Evolutionary conservation across 2,113 vertebrate species (phyloP).

Genomic region (Muntiacus muntjak): DNA sequence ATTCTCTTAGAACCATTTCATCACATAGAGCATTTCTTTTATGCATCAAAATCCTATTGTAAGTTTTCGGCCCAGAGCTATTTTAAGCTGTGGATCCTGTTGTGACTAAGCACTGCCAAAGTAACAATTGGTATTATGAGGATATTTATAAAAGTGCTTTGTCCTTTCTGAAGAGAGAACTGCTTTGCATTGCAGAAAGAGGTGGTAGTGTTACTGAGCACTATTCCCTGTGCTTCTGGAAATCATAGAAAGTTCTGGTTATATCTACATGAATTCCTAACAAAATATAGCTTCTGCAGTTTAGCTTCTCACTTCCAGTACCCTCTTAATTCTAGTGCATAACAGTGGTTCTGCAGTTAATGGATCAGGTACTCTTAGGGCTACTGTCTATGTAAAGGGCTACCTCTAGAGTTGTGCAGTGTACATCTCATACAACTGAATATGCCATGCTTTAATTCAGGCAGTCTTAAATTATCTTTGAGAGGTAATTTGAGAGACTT

Average conservation of each 20-base stretch:
- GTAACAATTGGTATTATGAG: constrained; percentile 17
- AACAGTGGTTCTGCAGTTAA: not conserved
- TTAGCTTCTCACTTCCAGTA: not conserved
- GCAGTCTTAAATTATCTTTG: not conserved
- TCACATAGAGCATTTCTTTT: not conserved
- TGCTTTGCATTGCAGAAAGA: not conserved
- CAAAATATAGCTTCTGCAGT: not conserved
- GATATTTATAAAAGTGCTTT: constrained; percentile 14
- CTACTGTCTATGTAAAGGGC: not conserved
- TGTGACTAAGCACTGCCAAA: constrained; percentile 33
- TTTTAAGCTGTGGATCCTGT: constrained; percentile 44
- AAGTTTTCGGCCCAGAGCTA: constrained; percentile 12
- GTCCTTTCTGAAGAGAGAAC: constrained; percentile 33
- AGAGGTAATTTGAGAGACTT: not conserved
- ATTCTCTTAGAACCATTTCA: not conserved
- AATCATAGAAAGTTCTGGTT: not conserved
- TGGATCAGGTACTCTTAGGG: not conserved
- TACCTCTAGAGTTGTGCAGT: not conserved
- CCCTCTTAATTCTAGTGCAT: not conserved
- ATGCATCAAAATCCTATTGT: not conserved
- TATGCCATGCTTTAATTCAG: not conserved
- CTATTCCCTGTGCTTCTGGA: not conserved
- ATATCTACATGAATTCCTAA: not conserved
- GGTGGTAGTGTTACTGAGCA: not conserved
- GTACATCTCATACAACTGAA: not conserved